Evolutionary conservation across 2,113 vertebrate genomes (phyloP).

Genomic region (Bubo scandiacus): DNA sequence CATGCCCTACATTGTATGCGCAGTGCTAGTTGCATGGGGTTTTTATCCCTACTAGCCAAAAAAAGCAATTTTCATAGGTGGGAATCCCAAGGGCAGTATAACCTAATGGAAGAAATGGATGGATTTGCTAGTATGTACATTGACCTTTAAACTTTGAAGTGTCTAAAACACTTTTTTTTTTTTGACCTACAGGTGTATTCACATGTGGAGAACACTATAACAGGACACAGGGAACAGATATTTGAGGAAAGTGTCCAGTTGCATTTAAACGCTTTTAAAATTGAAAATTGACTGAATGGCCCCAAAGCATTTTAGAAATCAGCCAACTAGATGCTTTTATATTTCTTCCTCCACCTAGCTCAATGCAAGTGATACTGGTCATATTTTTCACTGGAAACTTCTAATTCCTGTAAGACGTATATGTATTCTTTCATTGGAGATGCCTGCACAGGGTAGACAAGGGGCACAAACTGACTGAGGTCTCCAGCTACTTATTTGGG

Average conservation of each 20-base stretch:
- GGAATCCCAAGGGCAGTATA: background rate
- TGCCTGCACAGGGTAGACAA: background rate
- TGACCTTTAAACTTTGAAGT: background rate
- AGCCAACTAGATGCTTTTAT: background rate
- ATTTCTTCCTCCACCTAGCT: background rate
- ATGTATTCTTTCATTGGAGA: background rate
- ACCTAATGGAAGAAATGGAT: background rate
- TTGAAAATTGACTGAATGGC: background rate
- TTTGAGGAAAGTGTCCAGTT: background rate
- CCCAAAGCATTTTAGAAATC: background rate
- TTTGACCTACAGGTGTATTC: background rate
- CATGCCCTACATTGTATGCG: rapidly evolving
- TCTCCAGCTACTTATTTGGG: background rate
- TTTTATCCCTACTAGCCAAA: background rate
- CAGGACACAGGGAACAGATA: background rate
- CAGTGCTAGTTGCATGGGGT: background rate
- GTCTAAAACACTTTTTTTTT: background rate
- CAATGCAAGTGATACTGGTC: background rate
- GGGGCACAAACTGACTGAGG: background rate
- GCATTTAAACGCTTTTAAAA: background rate
- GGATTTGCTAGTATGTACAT: background rate
- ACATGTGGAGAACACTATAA: background rate
- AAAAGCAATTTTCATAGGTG: background rate
- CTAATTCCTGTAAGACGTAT: background rate
- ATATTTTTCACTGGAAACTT: background rate